Conservation (phyloP, 2,797 vertebrate species). For the Podarcis lilfordi region DNA sequence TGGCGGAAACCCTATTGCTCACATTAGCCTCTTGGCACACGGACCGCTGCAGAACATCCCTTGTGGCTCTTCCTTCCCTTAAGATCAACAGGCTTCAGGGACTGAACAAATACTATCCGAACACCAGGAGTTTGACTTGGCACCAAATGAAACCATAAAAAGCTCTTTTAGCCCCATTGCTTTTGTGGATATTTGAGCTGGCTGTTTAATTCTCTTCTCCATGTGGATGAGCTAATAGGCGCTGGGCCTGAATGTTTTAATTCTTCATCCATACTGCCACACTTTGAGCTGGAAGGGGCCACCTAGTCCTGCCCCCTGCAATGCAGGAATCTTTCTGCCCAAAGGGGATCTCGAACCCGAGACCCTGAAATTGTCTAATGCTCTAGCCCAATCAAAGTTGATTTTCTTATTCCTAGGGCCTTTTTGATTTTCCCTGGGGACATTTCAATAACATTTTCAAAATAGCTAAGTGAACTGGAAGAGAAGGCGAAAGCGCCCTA, state of each 20-base stretch:
- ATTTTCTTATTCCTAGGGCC: background rate
- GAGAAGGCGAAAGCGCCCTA: background rate
- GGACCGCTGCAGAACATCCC: background rate
- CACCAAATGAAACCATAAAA: background rate
- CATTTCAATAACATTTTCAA: background rate
- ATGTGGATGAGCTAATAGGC: background rate
- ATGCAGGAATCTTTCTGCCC: no score
- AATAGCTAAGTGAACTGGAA: background rate
- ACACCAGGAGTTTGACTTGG: background rate
- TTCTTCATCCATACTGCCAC: background rate
- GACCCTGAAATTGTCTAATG: no score
- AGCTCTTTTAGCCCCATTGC: background rate
- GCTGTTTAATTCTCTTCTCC: background rate
- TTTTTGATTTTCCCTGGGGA: background rate
- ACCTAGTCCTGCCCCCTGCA: no score
- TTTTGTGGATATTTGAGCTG: rapidly evolving
- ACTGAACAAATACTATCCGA: constrained; percentile 6
- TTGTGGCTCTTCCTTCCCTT: background rate
- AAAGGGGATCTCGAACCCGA: no score
- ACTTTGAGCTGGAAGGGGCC: no score
- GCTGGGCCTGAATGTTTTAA: background rate
- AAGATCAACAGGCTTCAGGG: background rate
- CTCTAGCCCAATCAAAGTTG: rapidly evolving
- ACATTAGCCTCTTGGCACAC: background rate
- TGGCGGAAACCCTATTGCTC: background rate